Evolutionary conservation across 1,140 invertebrate genomes (phyloP), one percentile per base, ranked within the genome.

Genomic region (Caenorhabditis briggsae): DNA sequence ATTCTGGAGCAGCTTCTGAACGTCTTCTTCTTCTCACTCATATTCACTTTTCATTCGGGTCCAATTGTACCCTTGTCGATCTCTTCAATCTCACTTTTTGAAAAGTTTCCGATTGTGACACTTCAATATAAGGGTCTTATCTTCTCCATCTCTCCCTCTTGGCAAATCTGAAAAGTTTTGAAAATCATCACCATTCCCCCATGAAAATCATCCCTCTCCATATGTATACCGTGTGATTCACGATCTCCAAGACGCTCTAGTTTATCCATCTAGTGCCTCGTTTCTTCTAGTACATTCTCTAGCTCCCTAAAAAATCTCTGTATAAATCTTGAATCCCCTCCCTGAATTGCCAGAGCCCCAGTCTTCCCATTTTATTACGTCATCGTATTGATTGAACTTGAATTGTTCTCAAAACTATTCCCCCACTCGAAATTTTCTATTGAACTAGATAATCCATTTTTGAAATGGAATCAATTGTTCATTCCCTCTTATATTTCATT

Each of bases 1-100:
- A 43, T 78, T 82, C 64, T 86, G 88, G 65, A 74, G 64, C 33
- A 61, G 78, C 53, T 82, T 88, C 78, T 88, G 65, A 86, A 16
- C 18, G 12, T 50, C 43, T 53, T 33, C 8, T 23, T 33, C 20
- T n/a, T 7, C 8, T 8, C 7, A 61, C 25, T 20, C 59, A 20
- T 61, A 18, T 46, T 46, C 41, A 46, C n/a, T 64, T 64, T n/a
- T 70, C 18, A 5, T 11, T 70, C 64, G 33, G 64, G 33, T 78
- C 46, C 33, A 0, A 16, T 23, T 25, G 59, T 78, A 25, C 25
- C 8, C 18, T 20, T 46, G 7, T 70, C 33, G 64, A 70, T 70
- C 64, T 70, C 64, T 18, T 14, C 14, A 70, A 8, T 46, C 64
- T 70, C 64, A 70, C 64, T 70, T 70, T 70, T 70, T 59, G 33